Evolutionary conservation across 2,888 invertebrate species (phyloP).

Genomic region (Toxonevra muliebris): DNA sequence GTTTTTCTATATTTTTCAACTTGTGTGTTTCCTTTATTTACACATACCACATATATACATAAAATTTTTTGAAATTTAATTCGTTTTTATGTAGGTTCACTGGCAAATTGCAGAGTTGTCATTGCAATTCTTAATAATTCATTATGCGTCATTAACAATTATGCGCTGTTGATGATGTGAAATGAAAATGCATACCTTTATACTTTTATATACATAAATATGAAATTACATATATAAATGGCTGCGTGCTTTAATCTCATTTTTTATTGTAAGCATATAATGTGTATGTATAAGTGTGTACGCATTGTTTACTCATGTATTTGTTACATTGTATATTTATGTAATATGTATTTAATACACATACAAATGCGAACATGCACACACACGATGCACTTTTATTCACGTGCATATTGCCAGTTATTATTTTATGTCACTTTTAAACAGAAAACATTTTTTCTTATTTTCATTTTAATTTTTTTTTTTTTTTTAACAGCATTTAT

Average conservation of each 20-base stretch:
- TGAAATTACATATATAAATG: conserved; percentile 1
- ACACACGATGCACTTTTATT: not conserved
- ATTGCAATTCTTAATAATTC: conserved; percentile 27
- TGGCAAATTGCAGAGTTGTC: not conserved
- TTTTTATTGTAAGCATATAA: not conserved
- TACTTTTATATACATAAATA: conserved; percentile 1
- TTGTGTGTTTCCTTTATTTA: not conserved
- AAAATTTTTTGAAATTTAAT: no score
- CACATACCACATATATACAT: not conserved
- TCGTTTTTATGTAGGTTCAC: not conserved
- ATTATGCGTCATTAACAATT: conserved; percentile 45
- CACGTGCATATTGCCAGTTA: not conserved
- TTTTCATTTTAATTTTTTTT: not conserved
- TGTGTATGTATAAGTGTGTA: not conserved
- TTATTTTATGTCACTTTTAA: not conserved
- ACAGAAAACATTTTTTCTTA: not conserved
- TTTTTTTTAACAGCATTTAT: not conserved
- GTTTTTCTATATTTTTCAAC: no score
- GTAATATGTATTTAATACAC: no score
- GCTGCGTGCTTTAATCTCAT: conserved; percentile 7
- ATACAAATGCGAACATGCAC: not conserved
- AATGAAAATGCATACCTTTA: not conserved
- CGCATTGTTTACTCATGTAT: conserved; percentile 6
- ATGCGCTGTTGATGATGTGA: conserved; percentile 41
- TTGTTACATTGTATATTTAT: conserved; percentile 13